Conservation (phyloP, 2,888 invertebrate genomes). For the Leptopilina drosophilae region DNA sequence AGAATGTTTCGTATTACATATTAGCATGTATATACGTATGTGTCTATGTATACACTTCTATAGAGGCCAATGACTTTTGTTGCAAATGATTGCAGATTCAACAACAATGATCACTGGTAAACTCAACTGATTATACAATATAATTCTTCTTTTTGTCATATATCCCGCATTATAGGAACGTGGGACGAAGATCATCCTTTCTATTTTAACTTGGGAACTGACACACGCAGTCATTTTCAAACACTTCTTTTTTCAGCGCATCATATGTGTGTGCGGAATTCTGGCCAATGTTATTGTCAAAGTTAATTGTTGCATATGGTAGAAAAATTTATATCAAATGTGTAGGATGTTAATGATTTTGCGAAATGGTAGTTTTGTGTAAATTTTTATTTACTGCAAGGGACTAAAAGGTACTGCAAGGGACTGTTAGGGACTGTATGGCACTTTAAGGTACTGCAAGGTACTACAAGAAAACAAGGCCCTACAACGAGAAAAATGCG, state of each 20-base stretch:
- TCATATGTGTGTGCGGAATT: not conserved
- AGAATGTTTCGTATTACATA: conserved; percentile 11
- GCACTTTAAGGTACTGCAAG: no score
- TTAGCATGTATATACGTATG: not conserved
- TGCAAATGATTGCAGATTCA: conserved; percentile 37
- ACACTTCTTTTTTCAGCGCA: not conserved
- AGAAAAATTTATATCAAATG: no score
- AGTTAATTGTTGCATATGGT: no score
- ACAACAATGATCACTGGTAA: conserved; percentile 22
- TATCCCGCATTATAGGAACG: conserved; percentile 30
- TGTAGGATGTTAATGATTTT: no score
- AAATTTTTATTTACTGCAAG: no score
- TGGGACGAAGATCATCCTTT: conserved; percentile 22
- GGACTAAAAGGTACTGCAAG: no score
- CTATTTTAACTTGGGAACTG: conserved; percentile 9
- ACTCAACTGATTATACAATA: conserved; percentile 41
- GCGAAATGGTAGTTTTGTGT: no score
- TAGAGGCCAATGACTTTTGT: conserved; percentile 57
- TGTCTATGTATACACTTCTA: conserved; percentile 27
- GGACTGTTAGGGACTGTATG: no score
- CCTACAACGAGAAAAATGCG: no score
- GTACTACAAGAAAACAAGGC: no score
- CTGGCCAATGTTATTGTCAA: no score
- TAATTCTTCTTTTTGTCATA: conserved; percentile 42
- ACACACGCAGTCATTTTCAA: not conserved